A percentile compares a stretch with the other conserved stretches of the same genome.
These are phyloP conservation scores for Homarus americanus DNA, from an alignment of 1,140 invertebrate genomes.

Conservation along the genomic window DNA sequence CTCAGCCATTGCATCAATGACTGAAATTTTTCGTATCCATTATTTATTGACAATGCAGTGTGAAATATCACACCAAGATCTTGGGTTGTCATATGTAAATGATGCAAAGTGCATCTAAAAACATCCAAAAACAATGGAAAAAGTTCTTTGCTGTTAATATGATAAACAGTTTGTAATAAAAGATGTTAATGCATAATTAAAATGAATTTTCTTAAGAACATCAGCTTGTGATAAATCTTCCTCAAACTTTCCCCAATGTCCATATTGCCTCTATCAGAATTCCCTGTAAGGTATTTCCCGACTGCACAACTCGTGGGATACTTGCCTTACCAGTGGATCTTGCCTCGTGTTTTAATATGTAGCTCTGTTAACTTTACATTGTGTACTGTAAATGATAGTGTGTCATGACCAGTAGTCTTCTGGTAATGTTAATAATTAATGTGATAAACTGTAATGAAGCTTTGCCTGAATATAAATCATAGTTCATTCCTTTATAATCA, in stretches of 20 bases:
- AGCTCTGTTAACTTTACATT: slow-evolving; percentile 12
- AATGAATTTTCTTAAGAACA: not conserved
- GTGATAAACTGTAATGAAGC: not conserved
- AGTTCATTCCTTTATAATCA: not conserved
- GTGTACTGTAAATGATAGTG: not conserved
- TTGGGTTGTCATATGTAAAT: not conserved
- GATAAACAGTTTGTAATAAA: not conserved
- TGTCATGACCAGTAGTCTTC: not conserved
- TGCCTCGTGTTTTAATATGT: slow-evolving; percentile 19
- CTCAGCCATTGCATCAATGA: slow-evolving; percentile 53
- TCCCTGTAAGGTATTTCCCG: not conserved
- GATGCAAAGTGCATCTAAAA: not conserved
- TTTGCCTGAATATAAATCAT: not conserved
- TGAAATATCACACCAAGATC: not conserved
- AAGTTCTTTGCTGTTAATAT: too few species aligned
- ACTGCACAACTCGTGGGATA: not conserved
- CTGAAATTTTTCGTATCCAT: slow-evolving; percentile 12
- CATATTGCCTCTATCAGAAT: not conserved
- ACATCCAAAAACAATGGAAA: not conserved
- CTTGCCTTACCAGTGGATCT: not conserved
- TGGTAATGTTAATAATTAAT: not conserved
- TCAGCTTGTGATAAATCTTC: not conserved
- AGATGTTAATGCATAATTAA: not conserved
- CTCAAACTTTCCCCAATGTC: not conserved
- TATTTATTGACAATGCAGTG: not conserved